Conservation (phyloP, 92 coral and sea anemone genomes). For the Epizoanthus scotinus region DNA sequence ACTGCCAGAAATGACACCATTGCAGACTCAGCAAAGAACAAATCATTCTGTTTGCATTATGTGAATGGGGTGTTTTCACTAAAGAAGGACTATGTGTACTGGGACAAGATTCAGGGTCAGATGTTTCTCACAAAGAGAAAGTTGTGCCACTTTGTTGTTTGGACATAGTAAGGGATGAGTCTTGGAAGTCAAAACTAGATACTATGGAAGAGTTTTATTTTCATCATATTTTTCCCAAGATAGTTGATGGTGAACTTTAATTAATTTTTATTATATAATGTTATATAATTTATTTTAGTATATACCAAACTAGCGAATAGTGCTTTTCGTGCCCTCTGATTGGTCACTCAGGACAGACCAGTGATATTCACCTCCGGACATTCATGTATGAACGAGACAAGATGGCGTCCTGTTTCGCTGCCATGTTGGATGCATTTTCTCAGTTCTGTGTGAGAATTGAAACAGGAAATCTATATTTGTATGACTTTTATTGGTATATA, state of each 20-base stretch:
- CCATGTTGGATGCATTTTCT: no score
- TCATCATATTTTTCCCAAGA: slow-evolving; percentile 19
- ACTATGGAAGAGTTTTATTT: slow-evolving; percentile 21
- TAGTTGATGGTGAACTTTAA: slow-evolving; percentile 12
- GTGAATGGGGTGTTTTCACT: slow-evolving; percentile 13
- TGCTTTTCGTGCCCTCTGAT: no score
- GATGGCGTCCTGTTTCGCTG: no score
- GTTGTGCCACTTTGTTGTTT: background rate
- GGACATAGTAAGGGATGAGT: slow-evolving; percentile 24
- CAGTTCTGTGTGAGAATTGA: no score
- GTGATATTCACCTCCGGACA: no score
- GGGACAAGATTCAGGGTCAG: background rate
- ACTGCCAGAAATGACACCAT: slow-evolving; percentile 24
- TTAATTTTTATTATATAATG: slow-evolving; percentile 19
- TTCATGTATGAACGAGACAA: no score
- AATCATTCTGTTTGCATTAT: background rate
- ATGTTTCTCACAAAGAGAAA: background rate
- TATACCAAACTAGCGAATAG: no score
- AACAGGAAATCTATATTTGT: no score
- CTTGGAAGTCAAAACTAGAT: slow-evolving; percentile 4
- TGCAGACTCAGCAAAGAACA: background rate
- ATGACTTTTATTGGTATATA: no score
- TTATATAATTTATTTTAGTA: no score
- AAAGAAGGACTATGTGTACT: slow-evolving; percentile 8
- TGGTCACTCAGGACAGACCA: background rate